These are phyloP conservation scores for Phainopepla nitens DNA, from an alignment of 2,113 vertebrate species.

Conservation along the genomic window DNA sequence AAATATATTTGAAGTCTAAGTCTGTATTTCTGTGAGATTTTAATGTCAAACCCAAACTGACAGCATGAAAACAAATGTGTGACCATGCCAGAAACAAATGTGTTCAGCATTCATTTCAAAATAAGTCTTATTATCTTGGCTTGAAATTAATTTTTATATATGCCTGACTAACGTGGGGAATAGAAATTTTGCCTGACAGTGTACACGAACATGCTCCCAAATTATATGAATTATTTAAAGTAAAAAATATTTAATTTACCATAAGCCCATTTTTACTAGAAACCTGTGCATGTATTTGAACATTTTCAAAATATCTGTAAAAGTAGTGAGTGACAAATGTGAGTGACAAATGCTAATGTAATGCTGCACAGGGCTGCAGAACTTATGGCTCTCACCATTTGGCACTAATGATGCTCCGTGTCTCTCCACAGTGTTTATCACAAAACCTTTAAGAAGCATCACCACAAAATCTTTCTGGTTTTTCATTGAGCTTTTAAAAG, in stretches of 20 bases:
- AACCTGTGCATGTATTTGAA: neutral
- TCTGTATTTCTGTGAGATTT: slow-evolving; percentile 27
- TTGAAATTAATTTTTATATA: neutral
- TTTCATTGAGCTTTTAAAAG: neutral
- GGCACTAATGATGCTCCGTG: neutral
- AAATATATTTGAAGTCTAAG: slow-evolving; percentile 14
- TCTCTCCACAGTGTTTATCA: neutral
- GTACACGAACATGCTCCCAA: neutral
- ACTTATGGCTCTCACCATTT: neutral
- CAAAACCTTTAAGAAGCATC: neutral
- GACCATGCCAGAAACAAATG: slow-evolving; percentile 33
- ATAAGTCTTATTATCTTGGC: slow-evolving; percentile 7
- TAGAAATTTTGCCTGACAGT: neutral
- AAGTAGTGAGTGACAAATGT: neutral
- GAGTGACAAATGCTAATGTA: neutral
- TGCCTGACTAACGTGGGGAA: neutral
- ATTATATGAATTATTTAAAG: neutral
- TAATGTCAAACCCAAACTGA: slow-evolving; percentile 41
- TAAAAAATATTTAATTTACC: neutral
- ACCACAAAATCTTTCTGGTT: neutral
- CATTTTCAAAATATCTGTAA: neutral
- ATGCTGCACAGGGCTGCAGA: neutral
- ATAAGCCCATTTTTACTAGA: neutral
- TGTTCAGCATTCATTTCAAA: neutral
- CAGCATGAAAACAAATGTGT: slow-evolving; percentile 51